phyloP scores from a whole-genome alignment of 2,888 invertebrate species.

The Phortica okadai region DNA sequence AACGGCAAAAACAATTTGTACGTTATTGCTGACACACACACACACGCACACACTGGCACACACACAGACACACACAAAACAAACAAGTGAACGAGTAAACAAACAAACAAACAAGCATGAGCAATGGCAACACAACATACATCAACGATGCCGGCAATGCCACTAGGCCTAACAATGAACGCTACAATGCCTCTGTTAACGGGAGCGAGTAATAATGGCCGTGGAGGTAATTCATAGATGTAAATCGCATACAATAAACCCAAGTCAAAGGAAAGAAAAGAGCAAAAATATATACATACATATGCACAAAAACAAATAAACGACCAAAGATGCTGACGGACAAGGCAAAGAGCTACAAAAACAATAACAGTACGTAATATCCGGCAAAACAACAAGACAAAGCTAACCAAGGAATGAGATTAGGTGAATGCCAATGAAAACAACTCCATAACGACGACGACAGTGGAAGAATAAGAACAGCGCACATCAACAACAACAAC shows the following conservation, averaged over 20 bases:
- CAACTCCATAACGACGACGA: constrained; percentile 2
- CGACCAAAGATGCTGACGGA: too few relatives aligned
- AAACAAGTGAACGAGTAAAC: constrained; percentile 43
- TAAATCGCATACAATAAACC: not conserved
- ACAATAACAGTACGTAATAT: not conserved
- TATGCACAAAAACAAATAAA: too few relatives aligned
- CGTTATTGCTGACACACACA: constrained; percentile 9
- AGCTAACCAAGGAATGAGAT: too few relatives aligned
- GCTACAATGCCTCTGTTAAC: not conserved
- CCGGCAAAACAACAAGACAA: too few relatives aligned
- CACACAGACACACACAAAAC: constrained; percentile 31
- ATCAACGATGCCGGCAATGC: too few relatives aligned
- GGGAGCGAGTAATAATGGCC: not conserved
- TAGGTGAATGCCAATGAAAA: not conserved
- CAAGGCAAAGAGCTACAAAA: not conserved
- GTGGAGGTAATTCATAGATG: not conserved
- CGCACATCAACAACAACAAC: constrained; percentile 22
- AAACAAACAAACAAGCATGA: constrained; percentile 49
- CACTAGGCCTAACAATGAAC: too few relatives aligned
- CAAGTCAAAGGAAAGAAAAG: not conserved
- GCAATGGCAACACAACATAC: not conserved
- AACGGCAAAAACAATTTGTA: not conserved
- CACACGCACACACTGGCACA: constrained; percentile 18
- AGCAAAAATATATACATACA: not conserved
- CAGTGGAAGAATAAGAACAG: too few relatives aligned